A percentile compares a stretch with the other conserved stretches of the same genome.
Conservation (phyloP, 1,140 invertebrate species). For the Teleopsis dalmanni region DNA sequence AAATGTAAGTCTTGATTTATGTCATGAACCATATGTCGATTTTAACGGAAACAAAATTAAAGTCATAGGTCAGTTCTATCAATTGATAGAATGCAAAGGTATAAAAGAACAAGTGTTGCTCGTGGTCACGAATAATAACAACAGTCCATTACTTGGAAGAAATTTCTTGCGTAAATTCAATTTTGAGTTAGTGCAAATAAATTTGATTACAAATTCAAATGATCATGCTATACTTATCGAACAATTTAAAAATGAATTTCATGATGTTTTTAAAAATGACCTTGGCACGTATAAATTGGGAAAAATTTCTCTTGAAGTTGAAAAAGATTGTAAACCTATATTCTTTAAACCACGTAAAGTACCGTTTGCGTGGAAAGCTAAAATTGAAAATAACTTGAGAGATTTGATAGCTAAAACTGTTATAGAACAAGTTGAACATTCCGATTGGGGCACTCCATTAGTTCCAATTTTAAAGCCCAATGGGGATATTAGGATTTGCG, state of each 20-base stretch:
- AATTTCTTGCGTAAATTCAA: conserved; percentile 7
- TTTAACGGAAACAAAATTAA: conserved; percentile 12
- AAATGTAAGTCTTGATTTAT: conserved; percentile 2
- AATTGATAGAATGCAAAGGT: conserved; percentile 2
- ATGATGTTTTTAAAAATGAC: conserved; percentile 1
- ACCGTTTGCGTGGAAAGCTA: conserved; percentile 18
- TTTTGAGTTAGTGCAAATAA: conserved; percentile 9
- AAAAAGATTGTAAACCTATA: conserved; percentile 20
- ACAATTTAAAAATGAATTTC: conserved; percentile 9
- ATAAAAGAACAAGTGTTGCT: conserved; percentile 3
- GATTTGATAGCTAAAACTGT: conserved; percentile 13
- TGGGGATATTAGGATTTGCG: conserved; percentile 23
- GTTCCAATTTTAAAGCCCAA: conserved; percentile 20
- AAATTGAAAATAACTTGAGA: conserved; percentile 18
- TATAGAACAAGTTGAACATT: conserved; percentile 14
- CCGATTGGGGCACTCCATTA: conserved; percentile 24
- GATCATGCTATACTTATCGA: not conserved
- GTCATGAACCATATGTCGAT: conserved; percentile 6
- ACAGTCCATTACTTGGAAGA: conserved; percentile 7
- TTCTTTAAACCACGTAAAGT: conserved; percentile 23
- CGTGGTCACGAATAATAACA: conserved; percentile 4
- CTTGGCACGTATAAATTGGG: conserved; percentile 6
- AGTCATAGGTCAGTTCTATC: conserved; percentile 4
- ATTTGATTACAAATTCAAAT: conserved; percentile 9
- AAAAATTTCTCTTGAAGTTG: conserved; percentile 4